Conservation (phyloP, 2,113 vertebrate genomes). For the Columba janthina region DNA sequence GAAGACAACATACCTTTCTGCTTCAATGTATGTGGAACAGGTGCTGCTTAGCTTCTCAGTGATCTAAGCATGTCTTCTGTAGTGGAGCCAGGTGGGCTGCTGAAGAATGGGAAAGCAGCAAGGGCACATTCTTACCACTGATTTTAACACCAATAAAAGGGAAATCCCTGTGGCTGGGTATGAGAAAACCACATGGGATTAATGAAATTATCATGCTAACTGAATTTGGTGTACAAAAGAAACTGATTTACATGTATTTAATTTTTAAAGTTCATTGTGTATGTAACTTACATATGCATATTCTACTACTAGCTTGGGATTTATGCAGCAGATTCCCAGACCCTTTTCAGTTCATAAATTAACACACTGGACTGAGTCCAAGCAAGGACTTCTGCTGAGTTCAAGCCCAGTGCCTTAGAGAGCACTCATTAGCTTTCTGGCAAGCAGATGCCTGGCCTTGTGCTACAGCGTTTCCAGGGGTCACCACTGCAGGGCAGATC, state of each 20-base stretch:
- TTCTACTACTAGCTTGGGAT: not conserved
- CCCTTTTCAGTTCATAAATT: slow-evolving; percentile 19
- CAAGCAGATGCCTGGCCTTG: not conserved
- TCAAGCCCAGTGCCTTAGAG: not conserved
- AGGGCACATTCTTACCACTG: not conserved
- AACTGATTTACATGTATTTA: not conserved
- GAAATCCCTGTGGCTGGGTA: not conserved
- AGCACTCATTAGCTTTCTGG: not conserved
- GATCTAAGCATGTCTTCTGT: not conserved
- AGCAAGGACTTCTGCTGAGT: not conserved
- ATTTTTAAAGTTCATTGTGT: not conserved
- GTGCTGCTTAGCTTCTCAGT: not conserved
- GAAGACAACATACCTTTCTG: not conserved
- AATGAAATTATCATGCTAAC: not conserved
- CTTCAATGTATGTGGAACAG: not conserved
- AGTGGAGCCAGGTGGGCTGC: not conserved
- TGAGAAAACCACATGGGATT: not conserved
- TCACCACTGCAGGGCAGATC: not conserved
- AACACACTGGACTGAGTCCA: not conserved
- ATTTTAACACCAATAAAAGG: not conserved
- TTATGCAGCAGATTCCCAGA: not conserved
- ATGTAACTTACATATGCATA: not conserved
- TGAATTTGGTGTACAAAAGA: not conserved
- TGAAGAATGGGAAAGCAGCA: not conserved
- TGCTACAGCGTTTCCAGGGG: not conserved